Percentiles rank a stretch among this genome's conserved stretches.
Evolutionary conservation across 2,113 vertebrate species (phyloP).

Genomic region (Amazona guildingii): DNA sequence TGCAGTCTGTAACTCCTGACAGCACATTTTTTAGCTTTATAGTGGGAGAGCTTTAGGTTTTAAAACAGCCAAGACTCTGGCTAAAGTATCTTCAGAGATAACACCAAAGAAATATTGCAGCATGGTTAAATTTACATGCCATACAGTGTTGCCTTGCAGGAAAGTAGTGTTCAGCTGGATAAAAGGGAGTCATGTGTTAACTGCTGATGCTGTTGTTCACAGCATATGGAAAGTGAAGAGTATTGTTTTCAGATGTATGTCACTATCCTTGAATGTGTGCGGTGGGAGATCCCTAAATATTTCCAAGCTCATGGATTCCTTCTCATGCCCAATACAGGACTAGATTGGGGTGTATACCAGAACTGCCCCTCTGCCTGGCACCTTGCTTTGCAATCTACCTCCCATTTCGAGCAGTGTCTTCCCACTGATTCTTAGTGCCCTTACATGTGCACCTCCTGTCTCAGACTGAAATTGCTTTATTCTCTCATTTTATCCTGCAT

Average conservation of each 20-base stretch:
- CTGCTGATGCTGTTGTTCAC: background rate
- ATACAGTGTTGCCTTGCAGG: background rate
- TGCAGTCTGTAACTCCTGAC: background rate
- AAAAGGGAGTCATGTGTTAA: background rate
- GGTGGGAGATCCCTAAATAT: background rate
- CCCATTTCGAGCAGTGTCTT: background rate
- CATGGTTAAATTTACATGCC: background rate
- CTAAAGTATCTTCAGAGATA: background rate
- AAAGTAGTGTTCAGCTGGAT: background rate
- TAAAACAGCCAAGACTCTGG: background rate
- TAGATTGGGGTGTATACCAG: background rate
- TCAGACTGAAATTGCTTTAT: background rate
- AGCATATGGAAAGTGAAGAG: background rate
- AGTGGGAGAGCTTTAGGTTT: background rate
- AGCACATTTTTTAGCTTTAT: background rate
- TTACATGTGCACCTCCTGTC: background rate
- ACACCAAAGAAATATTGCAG: background rate
- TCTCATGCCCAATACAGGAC: background rate
- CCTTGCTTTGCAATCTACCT: background rate
- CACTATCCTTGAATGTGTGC: background rate
- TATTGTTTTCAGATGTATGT: background rate
- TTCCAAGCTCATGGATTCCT: background rate
- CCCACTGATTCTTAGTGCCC: background rate
- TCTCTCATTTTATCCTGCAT: background rate
- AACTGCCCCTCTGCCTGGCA: background rate